These are phyloP conservation scores for Caenorhabditis latens DNA, from an alignment of 1,140 invertebrate species.

Conservation along the genomic window DNA sequence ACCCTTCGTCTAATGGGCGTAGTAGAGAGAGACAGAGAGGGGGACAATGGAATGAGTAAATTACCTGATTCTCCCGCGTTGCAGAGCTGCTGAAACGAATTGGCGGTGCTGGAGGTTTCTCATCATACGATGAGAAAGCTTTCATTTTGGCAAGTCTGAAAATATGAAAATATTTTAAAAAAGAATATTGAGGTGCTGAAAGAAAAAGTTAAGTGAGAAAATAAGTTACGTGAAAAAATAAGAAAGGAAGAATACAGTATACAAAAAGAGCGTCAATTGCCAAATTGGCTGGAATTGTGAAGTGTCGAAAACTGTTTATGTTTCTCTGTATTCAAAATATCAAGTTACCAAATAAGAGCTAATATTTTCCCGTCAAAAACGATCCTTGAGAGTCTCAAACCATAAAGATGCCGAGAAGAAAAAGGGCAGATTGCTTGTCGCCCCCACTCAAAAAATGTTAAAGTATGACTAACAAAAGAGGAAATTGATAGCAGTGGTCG, in stretches of 20 bases:
- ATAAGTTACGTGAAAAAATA: background rate
- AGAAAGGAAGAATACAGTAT: slow-evolving; percentile 19
- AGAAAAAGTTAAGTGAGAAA: background rate
- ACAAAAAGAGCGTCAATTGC: too few species aligned
- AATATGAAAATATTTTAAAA: background rate
- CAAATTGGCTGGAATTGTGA: slow-evolving; percentile 24
- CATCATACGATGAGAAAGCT: slow-evolving; percentile 68
- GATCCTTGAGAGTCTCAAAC: background rate
- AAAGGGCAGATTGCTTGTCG: slow-evolving; percentile 16
- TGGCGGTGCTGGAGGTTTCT: slow-evolving; percentile 71
- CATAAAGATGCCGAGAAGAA: background rate
- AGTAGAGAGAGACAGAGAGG: background rate
- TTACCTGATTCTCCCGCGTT: slow-evolving; percentile 44
- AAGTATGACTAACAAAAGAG: slow-evolving; percentile 47
- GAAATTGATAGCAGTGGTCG: slow-evolving; percentile 45
- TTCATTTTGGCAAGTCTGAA: slow-evolving; percentile 38
- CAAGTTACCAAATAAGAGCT: slow-evolving; percentile 9
- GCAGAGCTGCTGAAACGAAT: slow-evolving; percentile 67
- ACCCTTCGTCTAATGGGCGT: slow-evolving; percentile 8
- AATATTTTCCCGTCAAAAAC: slow-evolving; percentile 1
- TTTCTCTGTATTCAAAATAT: background rate
- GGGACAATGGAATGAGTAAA: background rate
- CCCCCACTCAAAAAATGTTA: slow-evolving; percentile 37
- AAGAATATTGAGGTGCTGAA: background rate
- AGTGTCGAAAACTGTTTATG: slow-evolving; percentile 24